Evolutionary conservation across 2,888 invertebrate genomes (phyloP).

Genomic region (Scotopteryx bipunctaria): DNA sequence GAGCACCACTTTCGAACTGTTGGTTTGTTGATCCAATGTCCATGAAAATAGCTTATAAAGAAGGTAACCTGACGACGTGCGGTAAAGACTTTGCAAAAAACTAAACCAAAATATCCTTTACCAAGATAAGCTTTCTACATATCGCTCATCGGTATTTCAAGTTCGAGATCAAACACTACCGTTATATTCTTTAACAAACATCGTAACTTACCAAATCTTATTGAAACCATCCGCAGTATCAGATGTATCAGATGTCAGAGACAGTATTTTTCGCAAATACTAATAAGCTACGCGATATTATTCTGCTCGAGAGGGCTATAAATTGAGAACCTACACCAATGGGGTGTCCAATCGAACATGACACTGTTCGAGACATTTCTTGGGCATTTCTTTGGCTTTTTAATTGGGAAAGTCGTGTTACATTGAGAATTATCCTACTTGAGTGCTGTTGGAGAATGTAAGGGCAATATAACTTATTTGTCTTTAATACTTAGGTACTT

Average conservation of each 20-base stretch:
- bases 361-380: constrained; percentile 40
- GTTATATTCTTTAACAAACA: not conserved
- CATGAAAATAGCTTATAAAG: too few species aligned
- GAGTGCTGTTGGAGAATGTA: too few species aligned
- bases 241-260: constrained; percentile 24
- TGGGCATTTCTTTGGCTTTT: constrained; percentile 13
- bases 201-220: constrained; percentile 14
- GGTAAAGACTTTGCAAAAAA: too few species aligned
- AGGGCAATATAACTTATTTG: too few species aligned
- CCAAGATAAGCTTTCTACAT: too few species aligned
- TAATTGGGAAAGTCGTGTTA: constrained; percentile 13
- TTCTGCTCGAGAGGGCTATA: constrained; percentile 59
- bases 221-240: constrained; percentile 13
- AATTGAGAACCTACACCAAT: constrained; percentile 52
- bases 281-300: constrained; percentile 43
- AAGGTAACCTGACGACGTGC: too few species aligned
- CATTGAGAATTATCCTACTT: too few species aligned
- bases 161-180: not conserved
- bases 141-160: too few species aligned
- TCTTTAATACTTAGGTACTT: too few species aligned
- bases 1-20: too few species aligned
- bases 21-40: too few species aligned
- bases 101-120: too few species aligned
- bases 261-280: constrained; percentile 21
- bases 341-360: constrained; percentile 60